Evolutionary conservation across 2,113 vertebrate genomes (phyloP).

Genomic region (Falco punctatus): DNA sequence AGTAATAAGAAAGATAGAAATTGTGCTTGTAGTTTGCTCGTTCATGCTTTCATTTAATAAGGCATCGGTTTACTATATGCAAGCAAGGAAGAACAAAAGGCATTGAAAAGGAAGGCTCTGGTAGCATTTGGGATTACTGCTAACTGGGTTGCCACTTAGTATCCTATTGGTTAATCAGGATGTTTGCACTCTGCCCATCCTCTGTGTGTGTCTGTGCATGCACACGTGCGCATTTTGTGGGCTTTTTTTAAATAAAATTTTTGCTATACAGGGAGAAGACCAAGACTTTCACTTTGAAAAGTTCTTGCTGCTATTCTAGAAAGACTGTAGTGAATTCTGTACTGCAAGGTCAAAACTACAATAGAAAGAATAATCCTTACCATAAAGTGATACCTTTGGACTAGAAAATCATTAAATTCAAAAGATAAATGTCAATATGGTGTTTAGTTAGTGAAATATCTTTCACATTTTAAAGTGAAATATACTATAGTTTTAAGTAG

Average conservation of each 20-base stretch:
- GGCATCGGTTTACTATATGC: not conserved
- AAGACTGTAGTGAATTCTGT: not conserved
- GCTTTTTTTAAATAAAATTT: not conserved
- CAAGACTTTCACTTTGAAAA: not conserved
- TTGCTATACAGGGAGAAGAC: not conserved
- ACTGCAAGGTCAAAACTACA: not conserved
- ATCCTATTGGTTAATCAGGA: not conserved
- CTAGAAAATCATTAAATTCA: not conserved
- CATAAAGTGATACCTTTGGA: not conserved
- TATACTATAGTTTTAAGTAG: not conserved
- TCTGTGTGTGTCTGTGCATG: not conserved
- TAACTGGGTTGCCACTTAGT: not conserved
- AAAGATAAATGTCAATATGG: not conserved
- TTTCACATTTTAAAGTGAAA: not conserved
- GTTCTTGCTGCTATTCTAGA: not conserved
- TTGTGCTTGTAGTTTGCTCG: not conserved
- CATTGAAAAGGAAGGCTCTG: not conserved
- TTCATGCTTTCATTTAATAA: not conserved
- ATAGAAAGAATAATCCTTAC: not conserved
- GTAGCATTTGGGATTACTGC: not conserved
- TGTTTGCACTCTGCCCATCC: not conserved
- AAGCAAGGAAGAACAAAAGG: not conserved
- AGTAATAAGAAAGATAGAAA: not conserved
- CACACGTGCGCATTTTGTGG: too few relatives aligned
- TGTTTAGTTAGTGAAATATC: not conserved